Conservation (phyloP, 1,140 invertebrate species). For the Macrobrachium nipponense region DNA sequence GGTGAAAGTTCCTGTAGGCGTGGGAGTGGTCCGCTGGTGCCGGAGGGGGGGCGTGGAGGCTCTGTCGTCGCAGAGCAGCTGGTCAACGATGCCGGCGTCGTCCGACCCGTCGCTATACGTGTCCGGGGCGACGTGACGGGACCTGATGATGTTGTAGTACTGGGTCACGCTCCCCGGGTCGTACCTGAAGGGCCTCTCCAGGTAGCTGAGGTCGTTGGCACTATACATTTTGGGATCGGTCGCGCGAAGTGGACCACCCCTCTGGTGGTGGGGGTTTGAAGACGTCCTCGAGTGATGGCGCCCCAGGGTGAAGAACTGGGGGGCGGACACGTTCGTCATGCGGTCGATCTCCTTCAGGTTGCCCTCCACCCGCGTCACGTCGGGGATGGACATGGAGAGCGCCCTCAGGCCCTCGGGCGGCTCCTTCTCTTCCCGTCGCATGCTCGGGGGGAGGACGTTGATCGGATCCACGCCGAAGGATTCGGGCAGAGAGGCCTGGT, state of each 20-base stretch:
- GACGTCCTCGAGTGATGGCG: conserved; percentile 37
- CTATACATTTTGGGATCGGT: conserved; percentile 31
- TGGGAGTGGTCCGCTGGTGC: conserved; percentile 55
- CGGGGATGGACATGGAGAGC: conserved; percentile 63
- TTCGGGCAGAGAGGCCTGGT: conserved; percentile 25
- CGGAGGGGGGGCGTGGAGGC: conserved; percentile 54
- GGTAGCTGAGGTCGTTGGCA: conserved; percentile 34
- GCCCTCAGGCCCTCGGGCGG: conserved; percentile 23
- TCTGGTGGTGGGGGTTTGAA: conserved; percentile 13
- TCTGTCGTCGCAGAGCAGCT: conserved; percentile 60
- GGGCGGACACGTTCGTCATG: conserved; percentile 31
- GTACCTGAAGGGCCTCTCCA: conserved; percentile 34
- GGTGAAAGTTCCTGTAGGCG: conserved; percentile 38
- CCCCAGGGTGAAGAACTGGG: conserved; percentile 62
- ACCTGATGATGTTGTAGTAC: conserved; percentile 45
- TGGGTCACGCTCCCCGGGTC: conserved; percentile 28
- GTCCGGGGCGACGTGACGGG: conserved; percentile 16
- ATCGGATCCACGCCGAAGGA: conserved; percentile 39
- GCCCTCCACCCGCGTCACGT: conserved; percentile 60
- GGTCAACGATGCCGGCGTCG: conserved; percentile 50
- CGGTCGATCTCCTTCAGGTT: conserved; percentile 15
- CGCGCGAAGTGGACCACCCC: conserved; percentile 23
- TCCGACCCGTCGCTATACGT: conserved; percentile 40
- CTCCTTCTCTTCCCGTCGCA: conserved; percentile 31
- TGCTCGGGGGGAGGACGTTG: background rate